Conservation (phyloP, 2,797 vertebrate species). For the Aeoliscus strigatus region DNA sequence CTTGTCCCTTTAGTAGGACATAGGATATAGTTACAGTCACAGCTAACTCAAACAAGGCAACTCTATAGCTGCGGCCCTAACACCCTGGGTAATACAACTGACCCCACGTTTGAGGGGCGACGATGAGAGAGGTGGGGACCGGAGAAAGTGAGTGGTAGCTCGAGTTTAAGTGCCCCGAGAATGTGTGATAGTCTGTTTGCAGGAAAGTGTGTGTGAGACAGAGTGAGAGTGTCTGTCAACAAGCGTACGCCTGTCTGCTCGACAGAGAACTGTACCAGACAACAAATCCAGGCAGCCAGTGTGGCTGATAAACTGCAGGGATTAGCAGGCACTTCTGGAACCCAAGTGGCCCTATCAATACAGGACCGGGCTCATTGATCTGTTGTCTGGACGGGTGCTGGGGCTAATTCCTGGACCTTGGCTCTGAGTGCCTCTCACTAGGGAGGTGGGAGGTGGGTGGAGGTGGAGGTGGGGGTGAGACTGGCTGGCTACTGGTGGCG, state of each 20-base stretch:
- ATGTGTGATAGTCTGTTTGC: slow-evolving; percentile 19
- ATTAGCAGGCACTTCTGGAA: slow-evolving; percentile 75
- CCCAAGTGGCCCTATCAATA: slow-evolving; percentile 74
- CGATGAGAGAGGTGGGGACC: slow-evolving; percentile 42
- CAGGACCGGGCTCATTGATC: slow-evolving; percentile 72
- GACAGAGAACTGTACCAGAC: slow-evolving; percentile 49
- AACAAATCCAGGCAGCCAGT: slow-evolving; percentile 50
- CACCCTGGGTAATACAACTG: slow-evolving; percentile 75
- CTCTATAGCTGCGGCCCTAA: slow-evolving; percentile 70
- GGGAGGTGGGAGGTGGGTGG: slow-evolving; percentile 50
- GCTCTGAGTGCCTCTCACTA: slow-evolving; percentile 63
- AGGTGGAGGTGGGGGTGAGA: slow-evolving; percentile 55
- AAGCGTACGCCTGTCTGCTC: slow-evolving; percentile 41
- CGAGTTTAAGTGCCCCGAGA: neutral
- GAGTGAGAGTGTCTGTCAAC: slow-evolving; percentile 21
- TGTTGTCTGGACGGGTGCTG: slow-evolving; percentile 73
- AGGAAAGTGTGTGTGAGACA: slow-evolving; percentile 16
- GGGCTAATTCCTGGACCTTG: slow-evolving; percentile 71
- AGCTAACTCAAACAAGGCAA: slow-evolving; percentile 69
- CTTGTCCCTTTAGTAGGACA: slow-evolving; percentile 61
- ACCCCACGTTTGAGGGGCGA: slow-evolving; percentile 59
- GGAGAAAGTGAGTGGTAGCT: slow-evolving; percentile 21
- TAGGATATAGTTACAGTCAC: slow-evolving; percentile 74
- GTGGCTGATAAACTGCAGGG: slow-evolving; percentile 72
- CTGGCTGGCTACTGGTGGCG: slow-evolving; percentile 65